Base-by-base conservation (phyloP, 2,888 invertebrate species). In the Sinodicranocentrus sp. region DNA sequence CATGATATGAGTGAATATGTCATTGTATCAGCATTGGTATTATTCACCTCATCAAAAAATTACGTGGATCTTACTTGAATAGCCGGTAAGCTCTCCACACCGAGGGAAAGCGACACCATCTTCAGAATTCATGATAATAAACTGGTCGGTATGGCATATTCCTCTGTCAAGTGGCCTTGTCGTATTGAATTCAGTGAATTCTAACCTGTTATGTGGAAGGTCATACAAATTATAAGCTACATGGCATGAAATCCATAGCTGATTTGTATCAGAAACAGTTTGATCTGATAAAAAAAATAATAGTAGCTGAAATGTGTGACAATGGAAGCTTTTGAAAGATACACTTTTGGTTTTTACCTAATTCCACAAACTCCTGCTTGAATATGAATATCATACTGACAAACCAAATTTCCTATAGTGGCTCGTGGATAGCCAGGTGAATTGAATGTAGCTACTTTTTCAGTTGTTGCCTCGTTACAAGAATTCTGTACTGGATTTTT, bases 61-160 rank as follows among this genome's bases (percentile, higher is more conserved):
- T 33, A 10, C 48, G n/a, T 48, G 15, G n/a, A 21, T 87, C 89
- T 89, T 88, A 90, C 90, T 90, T 17, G 89, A 89, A 65, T 90
- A 90, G 67, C 90, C 90, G n/a, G 89, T 89, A 0, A 90, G 88
- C 25, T 90, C 89, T 6, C 90, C 90, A 86, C 90, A 90, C 63
- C 90, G 89, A 1, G 90, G 90, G 21, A 90, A 89, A 0, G 90
- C 90, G 2, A 90, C 90, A 8, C 90, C 90, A 73, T 90, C 90
- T n/a, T 89, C 86, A 8, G 90, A 90, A 86, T 90, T 90, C 77
- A 90, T 89, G 73, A 90, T 89, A 43, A 90, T 89, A 59, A 90
- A 86, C 82, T 90, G 90, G 82, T 90, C 90, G 59, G 90, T 89
- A 84, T 90, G 90, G 84, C 90, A 90, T 6, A 90, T 88, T 10